Conservation (phyloP, 2,113 vertebrate genomes). For the Phalacrocorax brasilianus region DNA sequence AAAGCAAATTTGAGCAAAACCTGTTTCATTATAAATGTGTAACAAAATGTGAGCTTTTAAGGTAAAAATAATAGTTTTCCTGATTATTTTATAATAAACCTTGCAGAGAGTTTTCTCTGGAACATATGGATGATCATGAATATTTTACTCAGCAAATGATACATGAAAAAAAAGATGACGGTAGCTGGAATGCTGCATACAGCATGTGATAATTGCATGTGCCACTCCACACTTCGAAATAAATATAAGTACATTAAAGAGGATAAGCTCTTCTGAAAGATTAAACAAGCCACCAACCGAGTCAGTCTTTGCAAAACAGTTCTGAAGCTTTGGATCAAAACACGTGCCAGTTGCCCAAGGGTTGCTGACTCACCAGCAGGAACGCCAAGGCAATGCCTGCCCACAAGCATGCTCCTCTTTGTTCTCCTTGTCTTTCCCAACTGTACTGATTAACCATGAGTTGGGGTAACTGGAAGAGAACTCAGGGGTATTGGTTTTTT, state of each 20-base stretch:
- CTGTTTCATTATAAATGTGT: not conserved
- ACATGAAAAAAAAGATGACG: not conserved
- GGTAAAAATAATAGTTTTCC: not conserved
- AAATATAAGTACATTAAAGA: not conserved
- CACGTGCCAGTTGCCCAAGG: not conserved
- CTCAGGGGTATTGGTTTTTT: not conserved
- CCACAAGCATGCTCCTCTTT: not conserved
- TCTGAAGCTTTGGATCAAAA: not conserved
- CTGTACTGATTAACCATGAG: rapidly evolving
- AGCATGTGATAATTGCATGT: not conserved
- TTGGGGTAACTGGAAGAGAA: not conserved
- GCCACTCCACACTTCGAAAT: not conserved
- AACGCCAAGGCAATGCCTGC: not conserved
- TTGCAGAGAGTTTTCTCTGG: not conserved
- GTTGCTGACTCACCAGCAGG: not conserved
- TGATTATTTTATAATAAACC: not conserved
- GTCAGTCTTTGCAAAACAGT: not conserved
- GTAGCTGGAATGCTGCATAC: not conserved
- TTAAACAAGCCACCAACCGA: not conserved
- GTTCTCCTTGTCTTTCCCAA: not conserved
- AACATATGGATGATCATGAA: not conserved
- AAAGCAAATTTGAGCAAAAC: not conserved
- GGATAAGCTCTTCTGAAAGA: not conserved
- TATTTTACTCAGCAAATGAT: not conserved
- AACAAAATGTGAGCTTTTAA: not conserved